Evolutionary conservation across 2,888 invertebrate species (phyloP).

Genomic region (Holacanthella duospinosa): DNA sequence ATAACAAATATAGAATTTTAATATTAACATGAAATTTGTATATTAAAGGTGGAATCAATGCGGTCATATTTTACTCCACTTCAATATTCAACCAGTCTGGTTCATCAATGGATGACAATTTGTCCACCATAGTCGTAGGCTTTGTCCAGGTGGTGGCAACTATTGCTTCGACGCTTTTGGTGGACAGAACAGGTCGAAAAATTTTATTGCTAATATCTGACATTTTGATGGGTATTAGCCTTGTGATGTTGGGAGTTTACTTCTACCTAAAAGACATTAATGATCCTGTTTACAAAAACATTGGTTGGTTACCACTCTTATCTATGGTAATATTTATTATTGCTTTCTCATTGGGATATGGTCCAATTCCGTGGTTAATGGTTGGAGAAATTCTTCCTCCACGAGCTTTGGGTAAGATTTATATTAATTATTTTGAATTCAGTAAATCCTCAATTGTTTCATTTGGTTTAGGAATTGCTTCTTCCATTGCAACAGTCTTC

Average conservation of each 20-base stretch:
- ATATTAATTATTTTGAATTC: too few species aligned
- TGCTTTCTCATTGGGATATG: conserved; percentile 77
- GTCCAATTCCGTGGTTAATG: conserved; percentile 79
- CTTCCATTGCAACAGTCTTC: conserved; percentile 51
- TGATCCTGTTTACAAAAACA: conserved; percentile 8
- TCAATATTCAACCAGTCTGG: conserved; percentile 75
- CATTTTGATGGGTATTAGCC: conserved; percentile 63
- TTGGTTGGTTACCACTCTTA: conserved; percentile 56
- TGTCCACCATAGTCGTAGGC: conserved; percentile 76
- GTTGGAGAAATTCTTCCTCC: conserved; percentile 78
- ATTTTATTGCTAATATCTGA: conserved; percentile 74
- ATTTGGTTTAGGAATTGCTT: conserved; percentile 21
- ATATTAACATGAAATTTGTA: background rate
- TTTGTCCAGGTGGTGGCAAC: conserved; percentile 79
- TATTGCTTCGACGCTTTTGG: conserved; percentile 70
- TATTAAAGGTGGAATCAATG: conserved; percentile 64
- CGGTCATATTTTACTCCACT: conserved; percentile 86
- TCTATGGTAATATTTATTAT: conserved; percentile 73
- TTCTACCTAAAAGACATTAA: conserved; percentile 55
- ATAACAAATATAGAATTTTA: background rate
- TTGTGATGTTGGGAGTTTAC: conserved; percentile 61
- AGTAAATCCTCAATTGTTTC: too few species aligned
- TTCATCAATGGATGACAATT: conserved; percentile 61
- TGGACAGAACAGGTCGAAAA: conserved; percentile 85
- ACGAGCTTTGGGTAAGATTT: conserved; percentile 61